Base-by-base conservation (phyloP, 2,113 vertebrate species). In the Smithornis capensis region DNA sequence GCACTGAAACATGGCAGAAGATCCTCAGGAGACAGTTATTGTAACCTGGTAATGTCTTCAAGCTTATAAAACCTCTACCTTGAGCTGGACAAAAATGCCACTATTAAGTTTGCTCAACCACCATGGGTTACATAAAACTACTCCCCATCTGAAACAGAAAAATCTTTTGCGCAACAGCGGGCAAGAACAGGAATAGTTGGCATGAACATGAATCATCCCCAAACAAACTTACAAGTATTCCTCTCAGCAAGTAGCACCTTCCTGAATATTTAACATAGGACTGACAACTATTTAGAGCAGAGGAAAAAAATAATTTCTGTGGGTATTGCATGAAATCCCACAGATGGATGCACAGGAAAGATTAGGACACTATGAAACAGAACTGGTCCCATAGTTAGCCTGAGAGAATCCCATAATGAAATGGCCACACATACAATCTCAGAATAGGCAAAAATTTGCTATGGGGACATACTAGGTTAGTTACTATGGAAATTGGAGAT, bases 351-450 rank as follows among this genome's bases (percentile, higher is more conserved):
- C 49, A 62, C 2, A 38, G 53, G 21, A 57, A 60, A 73, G 65
- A 57, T 13, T 6, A 13, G 31, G 52, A 82, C 49, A 65, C 16
- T 25, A 9, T 6, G 13, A 82, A 87, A 73, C 14, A 25, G 37
- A 78, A 62, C 7, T 0, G 1, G 57, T 91, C 21, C 69, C 15
- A 15, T 0, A 35, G 0, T 13, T 29, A 89, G 21, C 35, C 38
- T 35, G 35, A 24, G 25, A 91, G 37, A 49, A 55, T 44, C 65
- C 25, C 37, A 28, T 27, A 68, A 55, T 16, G 16, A 44, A 67
- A 7, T 9, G 23, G 27, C 13, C 35, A 27, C 13, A 38, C 6
- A 9, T 2, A 28, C 12, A 35, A 29, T 29, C 27, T 63, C 38
- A 42, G 60, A 89, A 44, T 25, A 57, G 44, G 24, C 44, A 75